Evolutionary conservation across 2,113 vertebrate species (phyloP).

Genomic region (Meles meles): DNA sequence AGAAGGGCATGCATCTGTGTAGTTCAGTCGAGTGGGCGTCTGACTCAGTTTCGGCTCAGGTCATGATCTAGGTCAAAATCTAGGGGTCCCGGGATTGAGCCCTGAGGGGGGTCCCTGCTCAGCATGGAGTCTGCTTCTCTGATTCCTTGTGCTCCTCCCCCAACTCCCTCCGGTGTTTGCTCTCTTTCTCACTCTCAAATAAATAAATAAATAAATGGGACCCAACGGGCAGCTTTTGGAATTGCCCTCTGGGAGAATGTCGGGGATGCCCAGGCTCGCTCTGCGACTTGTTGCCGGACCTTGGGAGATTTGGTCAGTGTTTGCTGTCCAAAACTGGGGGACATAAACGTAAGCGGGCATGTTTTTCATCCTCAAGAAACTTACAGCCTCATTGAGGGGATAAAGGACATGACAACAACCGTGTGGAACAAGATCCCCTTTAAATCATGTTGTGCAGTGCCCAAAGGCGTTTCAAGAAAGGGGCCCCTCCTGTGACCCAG

Average conservation of each 20-base stretch:
- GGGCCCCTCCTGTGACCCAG: not conserved
- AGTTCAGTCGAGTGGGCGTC: not conserved
- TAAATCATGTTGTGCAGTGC: not conserved
- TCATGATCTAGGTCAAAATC: not conserved
- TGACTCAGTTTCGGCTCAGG: not conserved
- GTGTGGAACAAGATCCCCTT: rapidly evolving
- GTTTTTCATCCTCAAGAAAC: not conserved
- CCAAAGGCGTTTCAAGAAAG: not conserved
- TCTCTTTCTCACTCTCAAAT: not conserved
- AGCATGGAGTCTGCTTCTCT: not conserved
- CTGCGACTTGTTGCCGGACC: too few species aligned
- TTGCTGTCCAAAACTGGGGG: not conserved
- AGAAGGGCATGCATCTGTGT: not conserved
- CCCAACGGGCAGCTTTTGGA: not conserved
- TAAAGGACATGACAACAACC: not conserved
- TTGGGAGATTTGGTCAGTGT: not conserved
- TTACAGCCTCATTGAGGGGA: too few species aligned
- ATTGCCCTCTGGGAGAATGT: rapidly evolving
- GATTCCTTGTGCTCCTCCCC: not conserved
- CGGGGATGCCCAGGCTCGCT: rapidly evolving
- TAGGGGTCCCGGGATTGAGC: not conserved
- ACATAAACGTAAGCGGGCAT: not conserved
- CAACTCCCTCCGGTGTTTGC: too few species aligned
- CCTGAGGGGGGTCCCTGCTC: too few species aligned
- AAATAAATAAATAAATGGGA: too few species aligned